Evolutionary conservation across 2,888 invertebrate genomes (phyloP).

Genomic region (Drosophila buzzatii): DNA sequence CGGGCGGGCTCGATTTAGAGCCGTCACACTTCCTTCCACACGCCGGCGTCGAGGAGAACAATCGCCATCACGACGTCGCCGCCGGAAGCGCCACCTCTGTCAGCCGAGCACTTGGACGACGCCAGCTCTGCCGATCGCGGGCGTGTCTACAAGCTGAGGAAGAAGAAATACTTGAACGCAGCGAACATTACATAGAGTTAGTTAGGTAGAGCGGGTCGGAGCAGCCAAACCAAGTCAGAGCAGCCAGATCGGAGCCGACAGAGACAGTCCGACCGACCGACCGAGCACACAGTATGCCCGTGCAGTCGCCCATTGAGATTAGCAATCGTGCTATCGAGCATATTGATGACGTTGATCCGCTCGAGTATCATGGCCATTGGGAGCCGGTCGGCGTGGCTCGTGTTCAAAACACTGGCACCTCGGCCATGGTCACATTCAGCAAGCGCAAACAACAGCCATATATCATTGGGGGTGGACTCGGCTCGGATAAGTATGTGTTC

Average conservation of each 20-base stretch:
- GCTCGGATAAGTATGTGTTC: conserved; percentile 89
- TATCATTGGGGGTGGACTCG: conserved; percentile 88
- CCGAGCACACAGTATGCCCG: conserved; percentile 78
- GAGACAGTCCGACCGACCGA: not conserved
- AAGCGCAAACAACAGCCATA: conserved; percentile 87
- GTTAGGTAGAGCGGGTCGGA: conserved; percentile 24
- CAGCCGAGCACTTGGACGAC: conserved; percentile 75
- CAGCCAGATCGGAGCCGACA: conserved; percentile 13
- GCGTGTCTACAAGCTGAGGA: conserved; percentile 84
- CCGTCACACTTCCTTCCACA: conserved; percentile 59
- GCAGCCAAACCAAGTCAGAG: not conserved
- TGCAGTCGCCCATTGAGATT: conserved; percentile 85
- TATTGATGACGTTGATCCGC: conserved; percentile 84
- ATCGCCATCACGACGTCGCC: conserved; percentile 84
- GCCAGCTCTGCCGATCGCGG: conserved; percentile 80
- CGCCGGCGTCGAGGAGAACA: conserved; percentile 74
- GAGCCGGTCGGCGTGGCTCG: conserved; percentile 85
- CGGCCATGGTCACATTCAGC: conserved; percentile 88
- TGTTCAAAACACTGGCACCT: conserved; percentile 85
- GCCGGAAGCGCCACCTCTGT: conserved; percentile 77
- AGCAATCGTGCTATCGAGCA: conserved; percentile 85
- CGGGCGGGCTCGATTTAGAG: conserved; percentile 49
- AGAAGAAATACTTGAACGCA: conserved; percentile 80
- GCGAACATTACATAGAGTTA: conserved; percentile 82
- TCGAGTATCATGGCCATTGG: conserved; percentile 85